Evolutionary conservation across 92 coral and sea anemone genomes (phyloP), one percentile per base, ranked within the genome.

Genomic region (Parazoanthus atlanticus): DNA sequence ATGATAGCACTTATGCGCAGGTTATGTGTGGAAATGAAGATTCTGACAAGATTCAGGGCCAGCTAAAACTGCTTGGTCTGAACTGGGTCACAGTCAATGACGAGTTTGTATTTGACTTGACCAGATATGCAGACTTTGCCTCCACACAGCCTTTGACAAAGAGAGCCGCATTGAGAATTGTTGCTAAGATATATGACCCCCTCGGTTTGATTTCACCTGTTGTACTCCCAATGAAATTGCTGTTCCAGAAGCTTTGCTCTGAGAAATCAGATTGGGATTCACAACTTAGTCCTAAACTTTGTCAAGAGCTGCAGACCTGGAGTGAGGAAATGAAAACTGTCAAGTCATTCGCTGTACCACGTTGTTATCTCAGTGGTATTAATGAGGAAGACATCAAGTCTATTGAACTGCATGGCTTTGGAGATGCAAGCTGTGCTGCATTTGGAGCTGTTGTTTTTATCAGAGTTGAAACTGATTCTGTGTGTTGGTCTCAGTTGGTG

Each of bases 141-240:
- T 52, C 46, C 69, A n/a, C 65, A 19, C 49, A 61, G 38, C 80
- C 91, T 28, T 12, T 91, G 31, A 91, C 91, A 25, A 88, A 88
- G 69, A 72, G 91, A 82, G n/a, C 88, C 43, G 67, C 85, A 30
- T 82, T 91, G 70, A 43, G 88, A 91, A 82, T 85, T 38, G 83
- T 84, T 31, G 94, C 91, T 15, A 89, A 80, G 90, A 86, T 92
- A 34, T 92, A 92, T 41, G 94, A 91, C 67, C 91, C 91, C 6
- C 54, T 85, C 4, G 91, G 90, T 56, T 38, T 89, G 31, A 88
- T 88, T 41, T 82, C 94, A 23, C 90, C 94, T 38, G 86, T 91
- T 32, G 82, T 85, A 33, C 88, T 91, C 16, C 86, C 87, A 5
- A 85, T 84, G 89, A 91, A 88, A 54, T 88, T 46, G 85, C 74